A percentile compares a stretch with the other conserved stretches of the same genome.
phyloP scores from a whole-genome alignment of 2,888 invertebrate genomes.

The Oscheius sp. region DNA sequence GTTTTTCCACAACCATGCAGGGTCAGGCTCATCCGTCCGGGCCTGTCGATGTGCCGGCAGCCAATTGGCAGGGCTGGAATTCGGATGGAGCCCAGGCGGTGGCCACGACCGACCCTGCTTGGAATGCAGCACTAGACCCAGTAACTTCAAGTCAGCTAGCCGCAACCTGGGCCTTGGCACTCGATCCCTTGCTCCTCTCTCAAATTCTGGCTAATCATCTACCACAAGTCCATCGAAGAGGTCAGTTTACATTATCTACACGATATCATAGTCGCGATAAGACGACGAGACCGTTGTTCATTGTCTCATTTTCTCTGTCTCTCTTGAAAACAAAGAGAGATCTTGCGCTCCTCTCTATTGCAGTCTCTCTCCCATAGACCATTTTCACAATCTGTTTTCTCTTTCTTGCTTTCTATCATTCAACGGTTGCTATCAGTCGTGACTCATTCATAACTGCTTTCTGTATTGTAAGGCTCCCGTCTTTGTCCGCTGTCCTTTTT shows the following conservation, averaged over 20 bases:
- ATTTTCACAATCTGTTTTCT: background rate
- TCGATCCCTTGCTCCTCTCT: constrained; percentile 51
- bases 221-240: constrained; percentile 37
- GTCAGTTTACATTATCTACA: constrained; percentile 29
- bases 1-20: constrained; percentile 39
- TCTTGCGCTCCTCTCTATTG: too few relatives aligned
- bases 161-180: constrained; percentile 43
- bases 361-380: background rate
- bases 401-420: background rate
- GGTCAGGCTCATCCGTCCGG: constrained; percentile 25
- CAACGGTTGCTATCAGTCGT: too few relatives aligned
- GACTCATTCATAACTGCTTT: too few relatives aligned
- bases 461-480: too few relatives aligned
- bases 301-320: too few relatives aligned
- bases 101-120: background rate
- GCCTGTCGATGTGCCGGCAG: constrained; percentile 18
- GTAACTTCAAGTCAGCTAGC: constrained; percentile 33
- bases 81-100: background rate
- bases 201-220: constrained; percentile 48
- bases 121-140: constrained; percentile 27
- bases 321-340: too few relatives aligned
- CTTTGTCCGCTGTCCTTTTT: too few relatives aligned
- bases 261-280: too few relatives aligned
- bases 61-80: constrained; percentile 22
- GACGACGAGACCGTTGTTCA: too few relatives aligned